Percentiles rank a stretch among this genome's conserved stretches.
These are phyloP conservation scores for Cacatua alba DNA, from an alignment of 2,113 vertebrate genomes.

Conservation along the genomic window DNA sequence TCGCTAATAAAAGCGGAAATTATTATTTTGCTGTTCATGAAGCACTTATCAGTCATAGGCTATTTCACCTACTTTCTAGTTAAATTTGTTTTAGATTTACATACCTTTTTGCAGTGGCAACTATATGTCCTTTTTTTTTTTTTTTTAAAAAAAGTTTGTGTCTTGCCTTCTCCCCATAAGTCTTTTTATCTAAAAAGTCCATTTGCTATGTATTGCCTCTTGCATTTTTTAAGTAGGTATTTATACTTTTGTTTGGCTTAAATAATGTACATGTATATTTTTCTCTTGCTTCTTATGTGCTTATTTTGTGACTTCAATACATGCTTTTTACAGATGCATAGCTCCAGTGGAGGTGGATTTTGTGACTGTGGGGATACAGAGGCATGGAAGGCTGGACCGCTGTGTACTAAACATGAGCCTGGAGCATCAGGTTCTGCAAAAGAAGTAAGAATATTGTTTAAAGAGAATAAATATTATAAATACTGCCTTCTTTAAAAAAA, in stretches of 20 bases:
- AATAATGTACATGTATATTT: not conserved
- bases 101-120: not conserved
- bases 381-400: constrained; percentile 95
- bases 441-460: constrained; percentile 80
- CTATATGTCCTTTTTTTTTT: not conserved
- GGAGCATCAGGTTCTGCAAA: constrained; percentile 80
- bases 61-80: not conserved
- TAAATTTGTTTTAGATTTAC: not conserved
- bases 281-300: not conserved
- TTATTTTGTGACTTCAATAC: constrained; percentile 1
- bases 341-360: constrained; percentile 94
- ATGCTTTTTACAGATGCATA: constrained; percentile 86
- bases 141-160: not conserved
- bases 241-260: not conserved
- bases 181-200: not conserved
- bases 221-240: not conserved
- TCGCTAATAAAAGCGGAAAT: not conserved
- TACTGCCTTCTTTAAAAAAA: not conserved
- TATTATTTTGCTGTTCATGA: not conserved
- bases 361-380: constrained; percentile 97
- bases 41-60: not conserved
- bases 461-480: not conserved
- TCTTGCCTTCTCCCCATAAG: not conserved
- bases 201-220: not conserved
- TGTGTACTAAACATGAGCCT: constrained; percentile 89